A percentile compares a stretch with the other conserved stretches of the same genome.
Conservation (phyloP, 1,140 invertebrate species). For the Leptopilina clavipes region DNA sequence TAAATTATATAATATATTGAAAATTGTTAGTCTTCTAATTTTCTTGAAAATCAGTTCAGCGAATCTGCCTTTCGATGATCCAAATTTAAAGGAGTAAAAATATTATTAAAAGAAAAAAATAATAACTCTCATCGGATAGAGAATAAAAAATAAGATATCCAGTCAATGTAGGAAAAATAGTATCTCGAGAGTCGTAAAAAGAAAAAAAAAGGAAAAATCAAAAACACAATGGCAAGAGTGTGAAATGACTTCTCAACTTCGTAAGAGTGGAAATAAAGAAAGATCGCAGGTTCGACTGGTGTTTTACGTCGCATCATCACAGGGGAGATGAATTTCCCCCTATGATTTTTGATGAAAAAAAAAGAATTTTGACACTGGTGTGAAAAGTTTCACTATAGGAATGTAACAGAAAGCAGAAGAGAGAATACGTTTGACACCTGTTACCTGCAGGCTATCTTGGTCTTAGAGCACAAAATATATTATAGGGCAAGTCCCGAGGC, state of each 20-base stretch:
- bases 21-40: too few relatives aligned
- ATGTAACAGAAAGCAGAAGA: slow-evolving; percentile 41
- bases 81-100: too few relatives aligned
- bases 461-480: slow-evolving; percentile 49
- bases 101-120: too few relatives aligned
- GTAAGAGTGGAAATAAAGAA: neutral
- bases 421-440: slow-evolving; percentile 48
- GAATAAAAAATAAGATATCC: neutral
- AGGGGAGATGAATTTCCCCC: slow-evolving; percentile 40
- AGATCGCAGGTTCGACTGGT: neutral
- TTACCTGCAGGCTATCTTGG: slow-evolving; percentile 43
- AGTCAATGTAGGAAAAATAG: neutral
- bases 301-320: slow-evolving; percentile 6
- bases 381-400: slow-evolving; percentile 32
- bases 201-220: neutral
- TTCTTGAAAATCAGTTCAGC: too few relatives aligned
- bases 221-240: neutral
- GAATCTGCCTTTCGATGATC: too few relatives aligned
- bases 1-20: too few relatives aligned
- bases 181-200: neutral
- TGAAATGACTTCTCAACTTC: neutral
- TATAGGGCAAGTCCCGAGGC: slow-evolving; percentile 47
- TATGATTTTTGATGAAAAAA: too few relatives aligned
- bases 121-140: neutral
- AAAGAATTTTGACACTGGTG: neutral